phyloP scores from a whole-genome alignment of 2,888 invertebrate species.

The Pogonocherus hispidulus region DNA sequence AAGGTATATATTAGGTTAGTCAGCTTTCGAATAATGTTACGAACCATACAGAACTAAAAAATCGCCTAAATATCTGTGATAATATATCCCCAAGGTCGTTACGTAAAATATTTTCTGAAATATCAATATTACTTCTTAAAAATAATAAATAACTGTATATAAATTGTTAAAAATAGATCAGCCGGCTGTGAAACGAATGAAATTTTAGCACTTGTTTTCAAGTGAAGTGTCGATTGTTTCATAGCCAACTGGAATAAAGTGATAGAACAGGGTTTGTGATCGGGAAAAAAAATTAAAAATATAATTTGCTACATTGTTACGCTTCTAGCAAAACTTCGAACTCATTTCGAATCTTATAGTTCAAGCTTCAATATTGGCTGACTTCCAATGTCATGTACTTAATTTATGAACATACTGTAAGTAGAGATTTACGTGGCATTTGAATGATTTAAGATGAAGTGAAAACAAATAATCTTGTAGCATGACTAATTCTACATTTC shows the following conservation, averaged over 20 bases:
- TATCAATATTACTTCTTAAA: too few species aligned
- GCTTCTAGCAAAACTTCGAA: too few species aligned
- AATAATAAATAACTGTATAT: too few species aligned
- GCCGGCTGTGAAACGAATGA: neutral
- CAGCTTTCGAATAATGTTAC: neutral
- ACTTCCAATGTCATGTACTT: neutral
- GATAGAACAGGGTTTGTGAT: too few species aligned
- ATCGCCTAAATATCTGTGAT: neutral
- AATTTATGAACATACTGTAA: neutral
- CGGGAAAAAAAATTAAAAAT: too few species aligned
- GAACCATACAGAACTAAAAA: neutral
- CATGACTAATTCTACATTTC: neutral
- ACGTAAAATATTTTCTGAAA: too few species aligned
- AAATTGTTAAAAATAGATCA: neutral
- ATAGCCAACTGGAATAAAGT: neutral
- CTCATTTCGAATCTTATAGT: too few species aligned
- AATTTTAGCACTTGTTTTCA: neutral
- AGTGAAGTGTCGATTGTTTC: neutral
- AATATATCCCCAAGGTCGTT: too few species aligned
- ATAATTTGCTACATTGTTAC: too few species aligned
- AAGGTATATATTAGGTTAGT: constrained; percentile 1
- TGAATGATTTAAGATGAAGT: neutral
- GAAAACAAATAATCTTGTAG: neutral
- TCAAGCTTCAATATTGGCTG: neutral
- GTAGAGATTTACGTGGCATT: neutral